Evolutionary conservation across 2,888 invertebrate genomes (phyloP), one percentile per base, ranked within the genome.

Genomic region (Nineta flava): DNA sequence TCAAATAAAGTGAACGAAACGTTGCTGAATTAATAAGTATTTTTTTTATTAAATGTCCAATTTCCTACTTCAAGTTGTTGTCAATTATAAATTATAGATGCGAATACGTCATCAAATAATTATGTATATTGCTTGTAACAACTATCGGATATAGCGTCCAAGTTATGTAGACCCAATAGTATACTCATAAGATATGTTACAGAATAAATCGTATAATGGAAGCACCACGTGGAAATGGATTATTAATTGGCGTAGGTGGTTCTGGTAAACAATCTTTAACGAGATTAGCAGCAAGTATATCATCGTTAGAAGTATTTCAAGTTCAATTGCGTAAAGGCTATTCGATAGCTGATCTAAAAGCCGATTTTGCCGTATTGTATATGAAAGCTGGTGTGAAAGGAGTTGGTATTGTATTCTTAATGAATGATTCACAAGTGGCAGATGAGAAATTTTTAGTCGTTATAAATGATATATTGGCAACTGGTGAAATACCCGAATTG

Each of bases 241-340:
- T 95, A 21, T 68, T 95, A 13, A 85, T 95, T 17, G 95, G 95
- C 21, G 95, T 95, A 0, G 95, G 95, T 40, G 95, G 95, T 32
- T 91, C 90, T 50, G 95, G 95, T 46, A 94, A 94, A 63, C 94
- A 95, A 66, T 91, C 91, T 3, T 70, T 95, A 41, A 86, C 93
- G 0, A 73, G 93, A 49, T 70, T 96, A 15, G 84, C 95, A 0
- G 82, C 92, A 0, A 95, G 86, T 62, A 91, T 96, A 52, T 88
- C 92, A 5, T 80, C 85, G 0, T 73, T 94, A 45, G 94, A 95
- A 65, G 91, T 94, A 1, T 94, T 93, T 66, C 94, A 94, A 72
- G 77, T 95, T 38, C 90, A 92, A 55, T 70, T 95, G n/a, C 78
- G 81, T 49, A 93, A 91, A 65, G 92, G 91, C 41, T 49, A 49